Evolutionary conservation across 2,888 invertebrate genomes (phyloP).

Genomic region (Thumatha senex): DNA sequence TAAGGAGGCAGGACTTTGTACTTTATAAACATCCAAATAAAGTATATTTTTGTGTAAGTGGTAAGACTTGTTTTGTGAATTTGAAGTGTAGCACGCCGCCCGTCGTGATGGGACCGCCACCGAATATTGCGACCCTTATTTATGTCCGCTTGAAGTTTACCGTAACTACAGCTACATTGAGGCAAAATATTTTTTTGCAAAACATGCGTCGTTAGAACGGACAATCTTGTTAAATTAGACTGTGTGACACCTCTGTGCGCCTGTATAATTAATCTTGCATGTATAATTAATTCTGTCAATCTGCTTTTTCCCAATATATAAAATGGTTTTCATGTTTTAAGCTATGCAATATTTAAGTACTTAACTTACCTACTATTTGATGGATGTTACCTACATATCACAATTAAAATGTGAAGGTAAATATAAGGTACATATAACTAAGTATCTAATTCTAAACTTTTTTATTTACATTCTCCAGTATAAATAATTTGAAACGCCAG

Average conservation of each 20-base stretch:
- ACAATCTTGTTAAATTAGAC: conserved; percentile 54
- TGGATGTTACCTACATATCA: too few species aligned
- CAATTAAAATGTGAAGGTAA: background rate
- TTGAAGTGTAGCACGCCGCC: conserved; percentile 60
- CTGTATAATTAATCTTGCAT: conserved; percentile 21
- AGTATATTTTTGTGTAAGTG: conserved; percentile 37
- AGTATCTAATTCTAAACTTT: too few species aligned
- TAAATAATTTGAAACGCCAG: too few species aligned
- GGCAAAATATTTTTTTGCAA: conserved; percentile 59
- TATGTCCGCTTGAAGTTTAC: conserved; percentile 81
- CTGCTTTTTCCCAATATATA: too few species aligned
- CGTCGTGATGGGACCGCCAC: conserved; percentile 73
- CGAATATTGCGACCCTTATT: conserved; percentile 80
- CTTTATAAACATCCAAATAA: conserved; percentile 24
- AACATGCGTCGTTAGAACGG: conserved; percentile 53
- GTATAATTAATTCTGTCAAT: conserved; percentile 19
- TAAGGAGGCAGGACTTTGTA: conserved; percentile 22
- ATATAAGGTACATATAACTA: too few species aligned
- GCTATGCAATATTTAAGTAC: conserved; percentile 12
- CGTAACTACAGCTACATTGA: conserved; percentile 64
- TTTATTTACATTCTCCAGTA: too few species aligned
- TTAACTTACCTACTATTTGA: background rate
- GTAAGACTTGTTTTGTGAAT: conserved; percentile 49
- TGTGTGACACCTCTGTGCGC: conserved; percentile 30
- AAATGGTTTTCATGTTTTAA: too few species aligned